Evolutionary conservation across 92 coral and sea anemone genomes (phyloP), one percentile per base, ranked within the genome.

Genomic region (Muricea muricata): DNA sequence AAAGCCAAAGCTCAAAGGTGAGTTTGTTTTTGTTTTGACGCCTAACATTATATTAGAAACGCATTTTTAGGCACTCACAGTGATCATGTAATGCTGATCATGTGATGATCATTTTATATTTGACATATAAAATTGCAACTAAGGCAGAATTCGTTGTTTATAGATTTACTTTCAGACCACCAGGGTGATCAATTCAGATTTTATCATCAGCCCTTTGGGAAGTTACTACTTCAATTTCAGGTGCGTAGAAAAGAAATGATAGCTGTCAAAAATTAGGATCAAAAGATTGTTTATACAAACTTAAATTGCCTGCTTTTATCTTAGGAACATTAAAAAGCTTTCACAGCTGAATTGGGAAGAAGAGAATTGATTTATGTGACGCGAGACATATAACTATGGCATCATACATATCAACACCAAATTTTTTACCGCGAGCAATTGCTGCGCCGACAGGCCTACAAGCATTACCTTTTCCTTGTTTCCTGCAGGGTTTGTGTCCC

Each of bases 161-260:
- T 41, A 68, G 75, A 20, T 68, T 35, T 21, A 68, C 24, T 68
- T 68, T 68, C 75, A 68, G 78, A 71, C 78, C 78, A 71, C 78
- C 78, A 29, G 23, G 78, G 78, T 23, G 54, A 23, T 10, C 6
- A 15, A 37, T 26, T 24, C 13, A 24, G 78, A 40, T 29, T 68
- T 29, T 68, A 68, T 71, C 78, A 68, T 17, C 46, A 30, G n/a
- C 56, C 78, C 52, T 71, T 15, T 39, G 29, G 52, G 42, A 71
- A 52, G 21, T 20, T 20, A 52, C 26, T n/a, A n/a, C n/a, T n/a
- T n/a, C n/a, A n/a, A n/a, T n/a, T 52, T 52, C 60, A 52, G 60
- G 60, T 13, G 60, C 60, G 60, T 52, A 52, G 60, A 52, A 52
- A 52, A 52, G 60, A 52, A 20, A 52, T 18, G 23, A 18, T 18